Evolutionary conservation across 2,888 invertebrate genomes (phyloP).

Genomic region (Ichneumoninae sp.): DNA sequence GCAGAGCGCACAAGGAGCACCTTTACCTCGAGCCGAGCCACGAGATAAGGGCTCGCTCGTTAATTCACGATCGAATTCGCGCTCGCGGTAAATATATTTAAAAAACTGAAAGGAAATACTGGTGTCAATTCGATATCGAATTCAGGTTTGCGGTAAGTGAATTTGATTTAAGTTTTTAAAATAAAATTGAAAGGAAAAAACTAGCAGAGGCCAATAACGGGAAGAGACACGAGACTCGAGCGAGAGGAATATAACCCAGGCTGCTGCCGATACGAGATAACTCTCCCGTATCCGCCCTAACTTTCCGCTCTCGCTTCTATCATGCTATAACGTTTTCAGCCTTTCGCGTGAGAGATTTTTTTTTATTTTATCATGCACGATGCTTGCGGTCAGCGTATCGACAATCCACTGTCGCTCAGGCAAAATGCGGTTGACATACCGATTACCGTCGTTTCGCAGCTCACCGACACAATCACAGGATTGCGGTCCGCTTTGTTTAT

Average conservation of each 20-base stretch:
- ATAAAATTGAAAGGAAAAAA: constrained; percentile 5
- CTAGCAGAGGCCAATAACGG: constrained; percentile 15
- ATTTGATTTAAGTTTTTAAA: background rate
- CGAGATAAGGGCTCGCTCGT: constrained; percentile 30
- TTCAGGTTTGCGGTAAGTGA: background rate
- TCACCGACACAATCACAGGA: constrained; percentile 5
- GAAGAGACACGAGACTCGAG: constrained; percentile 4
- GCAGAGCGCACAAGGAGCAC: constrained; percentile 28
- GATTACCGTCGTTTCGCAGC: constrained; percentile 1
- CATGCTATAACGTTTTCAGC: constrained; percentile 17
- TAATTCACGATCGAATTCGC: background rate
- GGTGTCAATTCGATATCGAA: background rate
- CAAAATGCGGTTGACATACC: constrained; percentile 12
- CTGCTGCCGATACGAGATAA: constrained; percentile 60
- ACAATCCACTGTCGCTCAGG: background rate
- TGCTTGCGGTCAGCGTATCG: constrained; percentile 13
- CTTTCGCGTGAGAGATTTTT: constrained; percentile 10
- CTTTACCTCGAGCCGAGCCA: constrained; percentile 28
- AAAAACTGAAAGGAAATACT: constrained; percentile 1
- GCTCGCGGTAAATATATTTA: background rate
- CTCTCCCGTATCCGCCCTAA: constrained; percentile 62
- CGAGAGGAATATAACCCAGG: constrained; percentile 39
- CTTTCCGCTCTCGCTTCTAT: constrained; percentile 44
- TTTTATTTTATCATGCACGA: background rate
- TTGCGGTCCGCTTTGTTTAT: constrained; percentile 10